Evolutionary conservation across 2,797 vertebrate species (phyloP).

Genomic region (Gallinago solitaria): DNA sequence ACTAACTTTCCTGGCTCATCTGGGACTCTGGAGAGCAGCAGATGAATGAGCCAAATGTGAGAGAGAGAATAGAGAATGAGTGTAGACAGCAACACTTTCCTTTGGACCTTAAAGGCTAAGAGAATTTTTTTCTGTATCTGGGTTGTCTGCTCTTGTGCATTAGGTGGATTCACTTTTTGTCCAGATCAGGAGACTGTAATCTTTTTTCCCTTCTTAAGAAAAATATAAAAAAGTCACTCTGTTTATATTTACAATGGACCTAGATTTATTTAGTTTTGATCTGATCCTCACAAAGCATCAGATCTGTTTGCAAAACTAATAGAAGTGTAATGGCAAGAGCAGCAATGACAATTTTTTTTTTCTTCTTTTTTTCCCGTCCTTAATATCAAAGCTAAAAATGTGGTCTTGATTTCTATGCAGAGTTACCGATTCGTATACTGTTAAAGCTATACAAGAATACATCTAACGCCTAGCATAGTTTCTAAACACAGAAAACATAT

Average conservation of each 20-base stretch:
- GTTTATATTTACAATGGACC: background rate
- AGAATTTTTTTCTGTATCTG: background rate
- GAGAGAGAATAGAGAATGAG: background rate
- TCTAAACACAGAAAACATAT: background rate
- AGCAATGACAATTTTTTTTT: background rate
- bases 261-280: background rate
- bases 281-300: background rate
- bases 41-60: background rate
- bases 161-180: background rate
- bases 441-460: background rate
- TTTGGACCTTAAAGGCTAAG: background rate
- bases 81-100: background rate
- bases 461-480: background rate
- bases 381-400: conserved; percentile 10
- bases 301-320: background rate
- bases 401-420: background rate
- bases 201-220: background rate
- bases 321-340: background rate
- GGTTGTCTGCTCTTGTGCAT: background rate
- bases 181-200: background rate
- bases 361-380: background rate
- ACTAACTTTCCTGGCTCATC: background rate
- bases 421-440: background rate
- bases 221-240: background rate
- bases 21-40: background rate